phyloP scores from a whole-genome alignment of 2,113 vertebrate species.

The Nettapus auritus region DNA sequence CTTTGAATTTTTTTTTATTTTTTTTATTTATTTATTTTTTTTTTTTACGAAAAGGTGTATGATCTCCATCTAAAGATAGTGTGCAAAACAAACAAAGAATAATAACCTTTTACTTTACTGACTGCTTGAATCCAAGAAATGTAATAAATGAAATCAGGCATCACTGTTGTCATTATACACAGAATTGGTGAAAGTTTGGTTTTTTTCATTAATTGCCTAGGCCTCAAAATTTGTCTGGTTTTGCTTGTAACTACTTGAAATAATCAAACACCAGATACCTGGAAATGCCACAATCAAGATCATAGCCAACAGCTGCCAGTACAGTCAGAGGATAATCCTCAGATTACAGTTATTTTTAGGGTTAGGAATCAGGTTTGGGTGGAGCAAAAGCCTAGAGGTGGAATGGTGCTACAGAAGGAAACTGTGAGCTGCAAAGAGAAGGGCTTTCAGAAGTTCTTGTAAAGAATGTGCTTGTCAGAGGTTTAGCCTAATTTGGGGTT shows the following conservation, averaged over 20 bases:
- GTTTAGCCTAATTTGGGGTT: neutral
- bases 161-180: neutral
- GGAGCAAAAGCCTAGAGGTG: neutral
- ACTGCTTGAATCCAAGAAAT: neutral
- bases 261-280: neutral
- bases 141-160: neutral
- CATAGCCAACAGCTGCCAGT: neutral
- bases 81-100: neutral
- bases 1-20: too few species aligned
- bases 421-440: neutral
- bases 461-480: neutral
- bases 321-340: slow-evolving; percentile 18
- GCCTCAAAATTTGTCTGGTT: neutral
- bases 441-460: neutral
- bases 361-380: slow-evolving; percentile 5
- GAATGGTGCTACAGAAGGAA: neutral
- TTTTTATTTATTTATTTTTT: too few species aligned
- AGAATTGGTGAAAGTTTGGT: neutral
- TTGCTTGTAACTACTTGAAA: neutral
- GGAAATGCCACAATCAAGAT: neutral
- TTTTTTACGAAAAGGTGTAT: neutral
- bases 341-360: slow-evolving; percentile 44
- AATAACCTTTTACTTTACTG: neutral
- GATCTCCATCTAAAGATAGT: neutral
- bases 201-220: neutral